Base-by-base conservation (phyloP, 37 sponge, comb jelly and placozoan species). In the Diacarnus erythraeanus region DNA sequence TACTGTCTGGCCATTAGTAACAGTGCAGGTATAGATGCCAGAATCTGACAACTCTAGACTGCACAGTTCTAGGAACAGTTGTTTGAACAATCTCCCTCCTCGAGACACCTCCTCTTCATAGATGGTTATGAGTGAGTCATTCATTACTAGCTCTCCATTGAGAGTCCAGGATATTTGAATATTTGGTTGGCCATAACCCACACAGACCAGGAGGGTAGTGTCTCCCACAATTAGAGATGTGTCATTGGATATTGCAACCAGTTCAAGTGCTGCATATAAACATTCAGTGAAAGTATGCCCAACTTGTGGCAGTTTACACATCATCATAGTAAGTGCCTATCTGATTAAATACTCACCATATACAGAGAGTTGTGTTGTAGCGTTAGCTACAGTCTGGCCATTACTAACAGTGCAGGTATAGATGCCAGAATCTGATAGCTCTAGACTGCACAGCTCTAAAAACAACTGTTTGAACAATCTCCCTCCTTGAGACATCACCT, bases 361-460 rank as follows among this genome's bases (percentile, higher is more conserved):
- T 6, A 65, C 66, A 65, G 34, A 65, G 33, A 65, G 66, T 30
- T 65, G 33, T 25, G 66, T 65, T 17, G 66, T 65, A 35, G 66
- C 27, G 34, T 18, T 65, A 10, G 31, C 34, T 8, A 35, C 17
- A 3, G 66, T 3, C 34, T 31, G 31, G 10, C 66, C 66, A 71
- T 74, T 74, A 22, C 42, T 35, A 27, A 54, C 74, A 23, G 57
- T 47, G 57, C 85, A 84, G 61, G 22, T 59, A 59, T 78, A 84
- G 23, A 69, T 41, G 0, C 78, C 85, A 42, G 44, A n/a, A 42
- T 84, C 79, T 10, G 51, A 21, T 26, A 29, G 68, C 25, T 37
- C 40, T 42, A 71, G 60, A n/a, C 42, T 60, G 51, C 78, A 84
- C 15, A 84, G 34, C 38, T 73, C 35, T 5, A 84, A 69, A 25